Percentiles rank a stretch among this genome's conserved stretches.
These are phyloP conservation scores for Aplysia californica DNA, from an alignment of 1,140 invertebrate genomes.

Conservation along the genomic window DNA sequence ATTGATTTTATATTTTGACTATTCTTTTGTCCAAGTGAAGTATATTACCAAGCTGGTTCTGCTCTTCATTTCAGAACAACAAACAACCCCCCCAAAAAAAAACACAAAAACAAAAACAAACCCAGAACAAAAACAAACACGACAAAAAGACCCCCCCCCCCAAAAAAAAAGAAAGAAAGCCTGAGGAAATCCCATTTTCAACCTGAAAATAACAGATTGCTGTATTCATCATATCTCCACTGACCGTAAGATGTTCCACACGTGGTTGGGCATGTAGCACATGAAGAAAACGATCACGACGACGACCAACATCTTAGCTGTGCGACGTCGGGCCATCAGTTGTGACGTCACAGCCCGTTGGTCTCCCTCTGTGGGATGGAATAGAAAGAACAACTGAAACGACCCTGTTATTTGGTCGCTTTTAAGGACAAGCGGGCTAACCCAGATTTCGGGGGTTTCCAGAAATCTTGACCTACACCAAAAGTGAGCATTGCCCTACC, in stretches of 20 bases:
- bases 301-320: constrained; percentile 91
- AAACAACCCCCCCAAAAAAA: background rate
- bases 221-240: background rate
- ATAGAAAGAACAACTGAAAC: too few relatives aligned
- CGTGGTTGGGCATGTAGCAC: constrained; percentile 88
- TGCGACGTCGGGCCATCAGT: constrained; percentile 82
- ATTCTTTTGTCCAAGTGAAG: background rate
- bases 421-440: too few relatives aligned
- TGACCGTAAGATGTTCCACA: constrained; percentile 84
- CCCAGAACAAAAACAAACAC: background rate
- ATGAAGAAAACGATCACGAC: constrained; percentile 90
- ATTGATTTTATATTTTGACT: background rate
- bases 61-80: background rate
- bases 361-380: constrained; percentile 21
- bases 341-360: constrained; percentile 67
- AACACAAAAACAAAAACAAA: background rate
- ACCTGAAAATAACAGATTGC: background rate
- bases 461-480: too few relatives aligned
- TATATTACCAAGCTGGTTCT: background rate
- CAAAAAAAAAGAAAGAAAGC: background rate
- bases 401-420: too few relatives aligned
- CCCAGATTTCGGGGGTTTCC: too few relatives aligned
- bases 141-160: background rate
- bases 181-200: background rate
- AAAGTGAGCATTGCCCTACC: too few relatives aligned